These are phyloP conservation scores for Microtus ochrogaster DNA, from an alignment of 2,113 vertebrate species.

Conservation along the genomic window DNA sequence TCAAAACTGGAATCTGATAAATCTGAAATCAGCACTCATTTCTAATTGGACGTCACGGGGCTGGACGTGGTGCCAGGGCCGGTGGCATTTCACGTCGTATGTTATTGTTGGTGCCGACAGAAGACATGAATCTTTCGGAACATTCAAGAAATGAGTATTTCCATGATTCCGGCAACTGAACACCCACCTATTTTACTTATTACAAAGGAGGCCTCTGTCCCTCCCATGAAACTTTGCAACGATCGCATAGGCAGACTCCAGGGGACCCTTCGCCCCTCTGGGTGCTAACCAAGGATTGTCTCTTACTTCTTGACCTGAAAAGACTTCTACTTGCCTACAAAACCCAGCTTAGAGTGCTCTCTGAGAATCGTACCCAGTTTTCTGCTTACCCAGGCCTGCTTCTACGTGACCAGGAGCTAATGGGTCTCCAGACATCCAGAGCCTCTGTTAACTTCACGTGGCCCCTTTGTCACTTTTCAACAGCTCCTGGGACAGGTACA, in stretches of 20 bases:
- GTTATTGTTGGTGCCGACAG: constrained; percentile 65
- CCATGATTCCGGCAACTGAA: constrained; percentile 27
- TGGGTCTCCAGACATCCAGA: too few species aligned
- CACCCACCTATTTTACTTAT: background rate
- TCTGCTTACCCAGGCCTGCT: background rate
- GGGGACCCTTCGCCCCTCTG: background rate
- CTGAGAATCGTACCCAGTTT: background rate
- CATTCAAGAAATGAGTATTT: constrained; percentile 33
- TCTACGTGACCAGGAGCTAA: fast-evolving
- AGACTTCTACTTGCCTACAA: background rate
- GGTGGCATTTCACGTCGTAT: background rate
- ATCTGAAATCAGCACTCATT: constrained; percentile 81
- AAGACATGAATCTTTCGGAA: constrained; percentile 75
- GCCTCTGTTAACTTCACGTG: fast-evolving
- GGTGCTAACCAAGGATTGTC: background rate
- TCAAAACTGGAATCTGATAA: constrained; percentile 86
- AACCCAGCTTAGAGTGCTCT: background rate
- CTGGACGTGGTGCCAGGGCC: constrained; percentile 77
- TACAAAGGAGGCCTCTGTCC: constrained; percentile 60
- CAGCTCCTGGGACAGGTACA: background rate
- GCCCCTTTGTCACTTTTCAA: too few species aligned
- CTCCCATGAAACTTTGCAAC: background rate
- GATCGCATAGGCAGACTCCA: background rate
- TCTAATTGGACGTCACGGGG: constrained; percentile 86
- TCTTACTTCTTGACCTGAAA: background rate